A percentile compares a stretch with the other conserved stretches of the same genome.
Conservation (phyloP, 2,113 vertebrate genomes). For the Prinia subflava region DNA sequence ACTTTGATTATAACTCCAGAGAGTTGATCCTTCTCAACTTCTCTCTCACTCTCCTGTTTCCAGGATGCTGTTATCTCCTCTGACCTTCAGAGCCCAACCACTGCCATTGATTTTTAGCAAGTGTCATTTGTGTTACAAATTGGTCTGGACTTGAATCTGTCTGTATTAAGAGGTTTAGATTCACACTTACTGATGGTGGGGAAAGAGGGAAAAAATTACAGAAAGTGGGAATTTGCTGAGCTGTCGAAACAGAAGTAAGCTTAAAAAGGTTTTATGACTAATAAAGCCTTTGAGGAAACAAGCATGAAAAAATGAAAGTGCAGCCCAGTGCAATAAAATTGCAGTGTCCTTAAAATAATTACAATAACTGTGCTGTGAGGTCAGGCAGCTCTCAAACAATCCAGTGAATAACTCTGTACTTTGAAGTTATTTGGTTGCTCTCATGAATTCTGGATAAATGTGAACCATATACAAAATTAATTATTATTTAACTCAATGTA, state of each 20-base stretch:
- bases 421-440: neutral
- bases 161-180: constrained; percentile 58
- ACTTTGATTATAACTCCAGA: constrained; percentile 15
- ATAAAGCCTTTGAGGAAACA: constrained; percentile 38
- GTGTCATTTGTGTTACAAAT: constrained; percentile 64
- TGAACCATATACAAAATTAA: neutral
- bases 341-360: constrained; percentile 27
- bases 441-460: neutral
- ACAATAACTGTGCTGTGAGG: neutral
- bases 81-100: constrained; percentile 53
- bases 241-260: constrained; percentile 41
- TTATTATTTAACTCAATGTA: neutral
- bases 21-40: constrained; percentile 21
- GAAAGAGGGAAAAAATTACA: neutral
- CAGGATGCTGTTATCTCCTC: constrained; percentile 35
- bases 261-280: constrained; percentile 42
- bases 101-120: constrained; percentile 61
- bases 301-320: neutral
- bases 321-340: neutral
- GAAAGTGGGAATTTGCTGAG: constrained; percentile 36
- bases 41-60: constrained; percentile 12
- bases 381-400: neutral
- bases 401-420: neutral
- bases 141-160: constrained; percentile 51
- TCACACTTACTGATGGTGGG: constrained; percentile 28